These are phyloP conservation scores for Coleophora deauratella DNA, from an alignment of 2,888 invertebrate genomes.

Conservation along the genomic window DNA sequence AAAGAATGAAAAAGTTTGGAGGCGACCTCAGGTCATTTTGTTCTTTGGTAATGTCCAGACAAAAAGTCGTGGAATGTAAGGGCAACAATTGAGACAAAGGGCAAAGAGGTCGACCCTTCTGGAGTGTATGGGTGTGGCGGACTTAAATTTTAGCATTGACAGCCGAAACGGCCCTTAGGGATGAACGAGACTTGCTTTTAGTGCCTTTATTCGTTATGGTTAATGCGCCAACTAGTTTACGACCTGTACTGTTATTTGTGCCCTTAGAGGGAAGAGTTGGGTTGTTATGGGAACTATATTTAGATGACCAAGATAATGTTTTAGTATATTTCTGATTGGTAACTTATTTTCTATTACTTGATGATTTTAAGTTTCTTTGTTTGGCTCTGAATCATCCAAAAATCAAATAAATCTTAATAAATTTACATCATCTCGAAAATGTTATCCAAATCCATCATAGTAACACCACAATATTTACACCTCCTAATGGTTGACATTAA, in stretches of 20 bases:
- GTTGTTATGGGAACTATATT: slow-evolving; percentile 6
- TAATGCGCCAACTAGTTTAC: slow-evolving; percentile 70
- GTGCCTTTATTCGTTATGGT: slow-evolving; percentile 73
- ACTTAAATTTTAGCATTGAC: slow-evolving; percentile 74
- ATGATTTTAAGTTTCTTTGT: not conserved
- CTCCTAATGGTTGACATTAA: slow-evolving; percentile 11
- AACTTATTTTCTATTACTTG: not conserved
- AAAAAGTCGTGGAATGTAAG: slow-evolving; percentile 33
- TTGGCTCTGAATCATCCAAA: no score
- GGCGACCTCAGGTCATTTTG: no score
- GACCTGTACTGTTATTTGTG: slow-evolving; percentile 62
- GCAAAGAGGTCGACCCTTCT: slow-evolving; percentile 64
- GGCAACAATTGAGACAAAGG: slow-evolving; percentile 66
- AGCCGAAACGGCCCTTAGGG: slow-evolving; percentile 70
- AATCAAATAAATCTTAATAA: no score
- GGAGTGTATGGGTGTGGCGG: slow-evolving; percentile 71
- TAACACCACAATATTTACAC: slow-evolving; percentile 25
- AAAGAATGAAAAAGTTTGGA: not conserved
- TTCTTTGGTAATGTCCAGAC: slow-evolving; percentile 17
- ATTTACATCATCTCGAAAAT: not conserved
- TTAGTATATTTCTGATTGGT: not conserved
- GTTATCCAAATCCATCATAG: slow-evolving; percentile 20
- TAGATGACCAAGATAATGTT: not conserved
- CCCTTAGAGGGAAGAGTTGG: slow-evolving; percentile 36
- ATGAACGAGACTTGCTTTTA: slow-evolving; percentile 64